A percentile compares a stretch with the other conserved stretches of the same genome.
phyloP scores from a whole-genome alignment of 2,113 vertebrate species.

The Corvus hawaiiensis region DNA sequence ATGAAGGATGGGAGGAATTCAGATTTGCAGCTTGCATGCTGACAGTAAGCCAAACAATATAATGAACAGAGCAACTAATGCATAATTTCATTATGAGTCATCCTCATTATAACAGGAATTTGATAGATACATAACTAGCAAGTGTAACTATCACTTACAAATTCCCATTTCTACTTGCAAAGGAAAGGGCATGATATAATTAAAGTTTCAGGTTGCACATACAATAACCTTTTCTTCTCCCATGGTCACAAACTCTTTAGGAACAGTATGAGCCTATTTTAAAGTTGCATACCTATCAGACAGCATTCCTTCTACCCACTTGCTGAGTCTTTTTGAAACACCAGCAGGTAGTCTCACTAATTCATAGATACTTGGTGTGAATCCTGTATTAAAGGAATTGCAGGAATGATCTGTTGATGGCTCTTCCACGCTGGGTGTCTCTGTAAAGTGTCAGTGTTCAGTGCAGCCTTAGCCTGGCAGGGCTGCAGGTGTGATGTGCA shows the following conservation, averaged over 20 bases:
- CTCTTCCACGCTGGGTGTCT: not conserved
- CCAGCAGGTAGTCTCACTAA: not conserved
- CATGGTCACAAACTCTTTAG: not conserved
- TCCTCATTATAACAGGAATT: conserved; percentile 63
- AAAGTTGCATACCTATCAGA: not conserved
- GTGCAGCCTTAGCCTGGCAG: not conserved
- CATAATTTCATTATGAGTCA: conserved; percentile 69
- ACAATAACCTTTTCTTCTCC: conserved; percentile 10
- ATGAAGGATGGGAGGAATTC: not conserved
- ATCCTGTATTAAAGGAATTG: not conserved
- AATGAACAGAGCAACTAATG: conserved; percentile 57
- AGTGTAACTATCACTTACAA: conserved; percentile 63
- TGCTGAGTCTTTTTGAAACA: not conserved
- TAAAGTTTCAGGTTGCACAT: conserved; percentile 32
- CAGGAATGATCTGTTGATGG: not conserved
- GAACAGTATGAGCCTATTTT: not conserved
- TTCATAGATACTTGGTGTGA: not conserved
- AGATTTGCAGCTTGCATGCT: conserved; percentile 25
- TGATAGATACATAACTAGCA: conserved; percentile 60
- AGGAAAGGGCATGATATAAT: conserved; percentile 10
- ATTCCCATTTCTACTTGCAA: conserved; percentile 55
- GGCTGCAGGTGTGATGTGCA: not conserved
- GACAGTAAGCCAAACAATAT: conserved; percentile 18
- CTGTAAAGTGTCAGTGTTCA: not conserved
- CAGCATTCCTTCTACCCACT: not conserved